phyloP scores from a whole-genome alignment of 2,888 invertebrate species.

The Nymphalis urticae region DNA sequence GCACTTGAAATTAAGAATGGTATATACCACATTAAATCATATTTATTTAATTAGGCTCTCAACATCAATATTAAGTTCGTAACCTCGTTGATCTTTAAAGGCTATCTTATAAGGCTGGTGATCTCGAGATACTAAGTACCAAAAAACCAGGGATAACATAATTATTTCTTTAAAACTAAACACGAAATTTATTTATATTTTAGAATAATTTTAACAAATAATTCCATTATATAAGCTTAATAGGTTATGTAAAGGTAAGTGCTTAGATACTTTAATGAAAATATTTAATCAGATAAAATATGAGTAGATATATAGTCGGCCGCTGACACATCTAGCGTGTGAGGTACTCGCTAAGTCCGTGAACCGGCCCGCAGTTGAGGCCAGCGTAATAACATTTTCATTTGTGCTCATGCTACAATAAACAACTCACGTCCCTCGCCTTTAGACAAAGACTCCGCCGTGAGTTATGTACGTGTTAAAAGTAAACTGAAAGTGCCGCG shows the following conservation, averaged over 20 bases:
- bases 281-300: constrained; percentile 18
- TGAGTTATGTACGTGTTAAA: constrained; percentile 82
- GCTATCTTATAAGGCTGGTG: not conserved
- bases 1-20: constrained; percentile 37
- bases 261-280: constrained; percentile 10
- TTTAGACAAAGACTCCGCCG: constrained; percentile 79
- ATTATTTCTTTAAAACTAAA: too few species aligned
- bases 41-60: constrained; percentile 2
- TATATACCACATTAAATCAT: constrained; percentile 5
- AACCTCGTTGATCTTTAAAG: too few species aligned
- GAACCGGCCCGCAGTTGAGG: constrained; percentile 51
- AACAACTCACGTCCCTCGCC: constrained; percentile 80
- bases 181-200: too few species aligned
- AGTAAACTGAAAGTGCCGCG: constrained; percentile 81
- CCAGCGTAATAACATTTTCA: constrained; percentile 80
- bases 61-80: not conserved
- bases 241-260: not conserved
- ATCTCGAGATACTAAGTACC: not conserved
- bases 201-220: too few species aligned
- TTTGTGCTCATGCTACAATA: constrained; percentile 79
- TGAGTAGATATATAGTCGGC: constrained; percentile 18
- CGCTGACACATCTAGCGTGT: constrained; percentile 29
- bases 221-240: too few species aligned
- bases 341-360: constrained; percentile 26
- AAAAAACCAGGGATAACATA: too few species aligned